phyloP scores from a whole-genome alignment of 1,140 invertebrate species.

The Sarcophaga peregrina region DNA sequence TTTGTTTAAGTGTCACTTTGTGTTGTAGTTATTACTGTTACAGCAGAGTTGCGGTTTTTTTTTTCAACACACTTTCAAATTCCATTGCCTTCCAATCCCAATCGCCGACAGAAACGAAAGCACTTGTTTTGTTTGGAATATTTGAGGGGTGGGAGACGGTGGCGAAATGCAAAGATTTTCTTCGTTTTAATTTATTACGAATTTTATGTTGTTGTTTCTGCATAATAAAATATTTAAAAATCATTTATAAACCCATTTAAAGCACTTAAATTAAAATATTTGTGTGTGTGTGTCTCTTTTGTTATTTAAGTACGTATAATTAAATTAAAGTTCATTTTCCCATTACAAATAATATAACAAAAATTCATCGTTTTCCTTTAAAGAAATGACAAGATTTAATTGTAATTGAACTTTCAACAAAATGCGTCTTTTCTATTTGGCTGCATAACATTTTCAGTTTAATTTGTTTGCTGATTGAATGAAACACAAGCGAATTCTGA shows the following conservation, averaged over 20 bases:
- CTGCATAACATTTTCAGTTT: no score
- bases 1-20: no score
- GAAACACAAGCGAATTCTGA: no score
- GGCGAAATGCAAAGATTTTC: neutral
- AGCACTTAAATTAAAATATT: neutral
- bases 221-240: neutral
- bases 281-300: neutral
- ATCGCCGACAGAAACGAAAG: neutral
- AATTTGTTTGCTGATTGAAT: neutral
- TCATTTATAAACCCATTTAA: neutral
- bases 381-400: neutral
- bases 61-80: no score
- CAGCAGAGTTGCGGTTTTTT: no score
- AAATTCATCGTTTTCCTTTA: neutral
- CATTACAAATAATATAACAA: no score
- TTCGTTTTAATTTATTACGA: neutral
- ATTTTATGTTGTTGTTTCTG: neutral
- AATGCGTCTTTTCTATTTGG: neutral
- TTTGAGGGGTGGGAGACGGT: neutral
- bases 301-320: neutral
- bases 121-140: neutral
- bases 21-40: no score
- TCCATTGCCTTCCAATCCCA: neutral
- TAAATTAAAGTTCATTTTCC: neutral
- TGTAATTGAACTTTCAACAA: slow-evolving; percentile 14